Base-by-base conservation (phyloP, 2,888 invertebrate genomes). In the Zonitis immaculata region DNA sequence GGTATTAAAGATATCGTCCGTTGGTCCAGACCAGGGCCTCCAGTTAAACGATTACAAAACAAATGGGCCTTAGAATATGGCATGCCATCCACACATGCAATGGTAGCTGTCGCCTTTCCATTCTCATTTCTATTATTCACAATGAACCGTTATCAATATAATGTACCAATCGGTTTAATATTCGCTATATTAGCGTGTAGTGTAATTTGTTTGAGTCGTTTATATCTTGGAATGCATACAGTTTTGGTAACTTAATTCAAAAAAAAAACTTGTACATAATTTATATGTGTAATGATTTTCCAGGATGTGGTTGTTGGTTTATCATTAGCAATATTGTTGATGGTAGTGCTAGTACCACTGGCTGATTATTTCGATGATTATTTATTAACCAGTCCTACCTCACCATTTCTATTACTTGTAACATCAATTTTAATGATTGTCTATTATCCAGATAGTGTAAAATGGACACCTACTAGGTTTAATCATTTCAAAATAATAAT, bases 51-150 rank as follows among this genome's bases (percentile, higher is more conserved):
- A 63, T 75, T 95, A 42, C 94, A 95, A 72, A 82, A 83, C 43
- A 91, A 93, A 77, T 95, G 94, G 90, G 87, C 89, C 1, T 77
- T 90, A 63, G 95, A 95, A 72, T 95, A 93, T 78, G 95, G 95
- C 11, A 93, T 95, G 91, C 95, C 95, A 1, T 95, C 94, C 11
- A 95, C 95, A 1, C 95, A 95, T 76, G 93, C 94, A 6, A 92
- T 94, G 90, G 89, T 92, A 32, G 91, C 89, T 1, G 83, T 91
- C 12, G 88, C 90, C 1, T 89, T 95, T 65, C 95, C 95, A 32
- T 91, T 92, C 74, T 88, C 91, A 0, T 83, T 93, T 47, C 76
- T 94, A 49, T 76, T 91, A 51, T 91, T 88, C 67, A 91, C 92
- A 2, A 82, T 86, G 75, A 82, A 87, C 68, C 79, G 91, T 75